Evolutionary conservation across 2,113 vertebrate species (phyloP), one percentile per base, ranked within the genome.

Genomic region (Salvelinus sp.): DNA sequence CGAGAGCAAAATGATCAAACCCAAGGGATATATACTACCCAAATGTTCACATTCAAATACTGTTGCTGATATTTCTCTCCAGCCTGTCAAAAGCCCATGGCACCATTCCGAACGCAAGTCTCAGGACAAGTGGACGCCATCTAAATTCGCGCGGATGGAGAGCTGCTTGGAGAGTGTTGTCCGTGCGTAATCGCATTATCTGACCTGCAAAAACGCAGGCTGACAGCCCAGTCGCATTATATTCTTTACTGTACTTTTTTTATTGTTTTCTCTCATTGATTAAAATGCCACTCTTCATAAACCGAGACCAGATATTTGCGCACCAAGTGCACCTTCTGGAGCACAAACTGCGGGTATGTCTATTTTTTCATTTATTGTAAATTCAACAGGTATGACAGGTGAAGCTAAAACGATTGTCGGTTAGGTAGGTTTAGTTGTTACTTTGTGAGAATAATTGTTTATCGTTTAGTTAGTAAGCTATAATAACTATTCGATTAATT

Each of bases 291-390:
- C 90, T 90, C 0, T 92, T 93, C 76, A 85, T 93, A 3, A 92
- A 91, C 74, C 77, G 85, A 73, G 89, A 93, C 71, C 91, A 91
- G 67, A 88, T 92, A n/a, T 91, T 92, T 87, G 92, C 92, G 0
- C 92, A 93, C 62, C 90, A 93, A 73, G 85, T 93, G 0, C 88
- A 92, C 69, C 84, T 94, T 78, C 77, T 93, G 79, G 91, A 94
- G 76, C 90, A 92, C 81, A 93, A 93, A 75, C 84, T 92, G 62
- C 87, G 91, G 85, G 91, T 93, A 78, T 89, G 85, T 83, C 16
- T 4, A 58, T 38, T 38, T 68, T 33, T 33, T 30, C 0, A 47
- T 72, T 62, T 4, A 9, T 6, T 6, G n/a, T 57, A 20, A 20
- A 20, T 20, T 62, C 20, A 7, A 62, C 7, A 23, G 58, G 6